A percentile compares a stretch with the other conserved stretches of the same genome.
phyloP scores from a whole-genome alignment of 2,797 vertebrate genomes.

The Orientallactaga sibirica region DNA sequence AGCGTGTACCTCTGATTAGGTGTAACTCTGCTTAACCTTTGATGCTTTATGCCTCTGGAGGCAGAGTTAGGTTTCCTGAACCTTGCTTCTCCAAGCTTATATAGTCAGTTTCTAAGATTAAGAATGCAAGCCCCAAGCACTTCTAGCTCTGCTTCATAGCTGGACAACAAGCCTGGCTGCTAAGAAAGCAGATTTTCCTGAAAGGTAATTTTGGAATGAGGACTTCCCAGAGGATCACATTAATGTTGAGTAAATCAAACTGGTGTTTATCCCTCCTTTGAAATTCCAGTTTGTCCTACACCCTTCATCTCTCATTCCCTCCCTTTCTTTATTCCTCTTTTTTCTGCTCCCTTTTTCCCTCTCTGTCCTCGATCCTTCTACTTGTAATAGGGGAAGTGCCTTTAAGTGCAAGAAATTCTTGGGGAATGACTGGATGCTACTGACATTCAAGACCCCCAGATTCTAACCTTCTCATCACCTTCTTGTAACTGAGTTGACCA shows the following conservation, averaged over 20 bases:
- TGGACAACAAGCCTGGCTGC: not conserved
- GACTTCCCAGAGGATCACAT: not conserved
- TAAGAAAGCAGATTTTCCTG: not conserved
- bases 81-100: not conserved
- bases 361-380: not conserved
- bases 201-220: not conserved
- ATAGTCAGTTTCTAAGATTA: not conserved
- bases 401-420: not conserved
- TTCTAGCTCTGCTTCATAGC: not conserved
- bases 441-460: not conserved
- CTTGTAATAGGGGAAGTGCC: not conserved
- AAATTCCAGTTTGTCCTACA: not conserved
- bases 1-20: not conserved
- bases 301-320: too few species aligned
- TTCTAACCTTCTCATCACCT: not conserved
- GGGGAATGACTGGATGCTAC: not conserved
- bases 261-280: not conserved
- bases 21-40: not conserved
- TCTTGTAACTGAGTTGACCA: not conserved
- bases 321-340: too few species aligned
- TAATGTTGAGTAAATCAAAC: not conserved
- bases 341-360: too few species aligned
- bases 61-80: not conserved
- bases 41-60: not conserved
- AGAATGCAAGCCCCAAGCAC: not conserved